Base-by-base conservation (phyloP, 2,113 vertebrate species). In the Narcine bancroftii region DNA sequence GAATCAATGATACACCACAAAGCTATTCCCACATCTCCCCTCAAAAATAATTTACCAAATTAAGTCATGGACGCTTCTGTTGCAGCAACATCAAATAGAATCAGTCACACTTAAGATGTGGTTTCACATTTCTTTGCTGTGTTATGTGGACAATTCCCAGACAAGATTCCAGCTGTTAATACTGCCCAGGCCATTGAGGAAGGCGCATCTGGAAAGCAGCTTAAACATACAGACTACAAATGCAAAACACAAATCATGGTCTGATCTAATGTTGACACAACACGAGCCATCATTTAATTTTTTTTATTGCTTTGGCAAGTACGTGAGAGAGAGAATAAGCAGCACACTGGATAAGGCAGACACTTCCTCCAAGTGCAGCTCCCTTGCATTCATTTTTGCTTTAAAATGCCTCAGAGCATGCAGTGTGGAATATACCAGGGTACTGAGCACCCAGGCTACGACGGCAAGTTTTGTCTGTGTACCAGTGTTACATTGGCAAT, bases 201-300 rank as follows among this genome's bases (percentile, higher is more conserved):
- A 50, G 77, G 77, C 77, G 53, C 77, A 53, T 50, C 77, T 79
- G 76, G 76, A 50, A 47, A 79, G 24, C 42, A 79, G 76, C 76
- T 79, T 2, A 79, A 2, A 1, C 24, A 26, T 45, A 11, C 76
- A 50, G 45, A 5, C 45, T 2, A 19, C 45, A 79, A 79, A 50
- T 26, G 45, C 9, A 79, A 47, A 79, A 47, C 42, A 24, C 42
- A 47, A 47, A 47, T 24, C 26, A 26, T 29, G 45, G 26, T 79
- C 47, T 42, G 19, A 47, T 26, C 19, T 9, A 79, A 79, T 24
- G 76, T 19, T 42, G 73, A 19, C 73, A 76, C 15, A 76, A 76
- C 73, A 47, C 21, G 19, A 47, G 19, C 6, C 24, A 79, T 47
- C 17, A 47, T 9, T 79, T 47, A 21, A 24, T 21, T 47, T 24